Evolutionary conservation across 2,888 invertebrate species (phyloP), one percentile per base, ranked within the genome.

Genomic region (Mayetiola destructor): DNA sequence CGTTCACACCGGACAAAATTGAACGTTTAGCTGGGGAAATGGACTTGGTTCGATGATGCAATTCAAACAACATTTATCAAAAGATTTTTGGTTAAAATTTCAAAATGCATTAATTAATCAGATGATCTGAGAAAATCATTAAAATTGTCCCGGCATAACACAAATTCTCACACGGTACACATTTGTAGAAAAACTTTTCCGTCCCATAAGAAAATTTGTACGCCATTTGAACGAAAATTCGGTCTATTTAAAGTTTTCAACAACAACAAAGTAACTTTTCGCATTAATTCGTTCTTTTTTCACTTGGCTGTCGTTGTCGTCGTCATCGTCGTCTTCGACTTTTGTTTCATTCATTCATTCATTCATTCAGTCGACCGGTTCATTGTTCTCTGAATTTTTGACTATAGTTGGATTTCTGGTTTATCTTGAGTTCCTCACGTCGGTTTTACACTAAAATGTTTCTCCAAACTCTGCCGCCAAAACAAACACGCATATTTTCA

Each of bases 181-280:
- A 39, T 18, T 39, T 16, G 20, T 16, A 16, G 16, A 20, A 39
- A 9, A 42, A 42, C 42, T 42, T 42, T 42, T 21, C 23, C 23
- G 48, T 14, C 29, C 48, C 27, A 48, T n/a, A 48, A 48, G 29
- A 48, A 48, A 48, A 48, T 48, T 23, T 48, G 27, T 27, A 48
- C 48, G 27, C 27, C 27, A n/a, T n/a, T n/a, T n/a, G n/a, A n/a
- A n/a, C 48, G 12, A 48, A 42, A 48, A 48, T 48, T 48, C 48
- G 48, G 48, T 48, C 29, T 23, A 48, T 48, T 23, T 27, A 48
- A 48, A 48, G 48, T 48, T 48, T 16, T 2, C 27, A 16, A 48
- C 48, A 48, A 48, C 48, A 27, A 48, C 48, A 48, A 48, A 48
- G 48, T 48, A 48, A 48, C 48, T 48, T 48, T 48, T 48, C 48